Base-by-base conservation (phyloP, 2,113 vertebrate species). In the Myxocyprinus asiaticus region DNA sequence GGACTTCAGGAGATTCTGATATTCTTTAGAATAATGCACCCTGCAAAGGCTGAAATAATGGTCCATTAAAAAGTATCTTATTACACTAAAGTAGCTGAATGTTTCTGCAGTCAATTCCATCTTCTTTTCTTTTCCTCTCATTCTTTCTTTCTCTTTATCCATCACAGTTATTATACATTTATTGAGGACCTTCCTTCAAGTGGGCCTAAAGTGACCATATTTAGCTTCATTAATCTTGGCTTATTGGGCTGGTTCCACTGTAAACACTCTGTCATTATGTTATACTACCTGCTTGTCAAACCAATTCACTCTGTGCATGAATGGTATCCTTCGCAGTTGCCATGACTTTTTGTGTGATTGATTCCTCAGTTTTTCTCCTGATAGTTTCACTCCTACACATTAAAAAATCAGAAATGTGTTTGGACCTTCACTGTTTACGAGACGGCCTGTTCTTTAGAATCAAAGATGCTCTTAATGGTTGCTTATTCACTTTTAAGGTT, bases 291-390 rank as follows among this genome's bases (percentile, higher is more conserved):
- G 82, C 83, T 85, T 85, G 87, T 89, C 88, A 86, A 74, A 66
- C 76, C 58, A 15, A 66, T 12, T 44, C 79, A 80, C 76, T 83
- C 72, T 61, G 44, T 75, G 76, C 45, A 82, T 71, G 78, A 89
- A 83, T 67, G 81, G 71, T 85, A 89, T 88, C 86, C 87, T 90
- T 90, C 85, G 87, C 87, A 78, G 84, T 80, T 79, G 50, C 86
- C 86, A 76, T 88, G 89, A 89, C 89, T 90, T 91, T 91, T 86
- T 71, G 42, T 76, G 9, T 89, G 91, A 91, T 90, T 90, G 89
- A 92, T 92, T 83, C 83, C 79, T 72, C 82, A 63, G 88, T 88
- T 84, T 83, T 70, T 84, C 82, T 82, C 81, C 86, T 90, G 89
- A 91, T 86, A 90, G 85, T 78, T 81, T 85, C 81, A 83, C 85